Evolutionary conservation across 2,888 invertebrate genomes (phyloP).

Genomic region (Baccha elongata): DNA sequence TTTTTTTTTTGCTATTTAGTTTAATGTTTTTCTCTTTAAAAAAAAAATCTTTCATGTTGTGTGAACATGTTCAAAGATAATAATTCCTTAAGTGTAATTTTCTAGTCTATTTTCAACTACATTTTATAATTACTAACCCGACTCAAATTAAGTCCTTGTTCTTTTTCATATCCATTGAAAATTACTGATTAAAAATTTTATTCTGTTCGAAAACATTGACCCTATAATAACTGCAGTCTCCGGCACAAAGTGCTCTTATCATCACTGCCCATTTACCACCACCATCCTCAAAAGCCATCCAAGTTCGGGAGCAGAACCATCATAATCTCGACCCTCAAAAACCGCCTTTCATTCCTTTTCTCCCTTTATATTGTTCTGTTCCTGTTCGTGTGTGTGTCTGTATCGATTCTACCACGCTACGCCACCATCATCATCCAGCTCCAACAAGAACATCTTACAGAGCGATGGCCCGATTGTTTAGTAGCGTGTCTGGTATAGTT

Average conservation of each 20-base stretch:
- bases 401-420: conserved; percentile 19
- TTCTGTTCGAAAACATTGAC: neutral
- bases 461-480: conserved; percentile 29
- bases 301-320: conserved; percentile 6
- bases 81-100: too few species aligned
- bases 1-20: too few species aligned
- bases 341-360: conserved; percentile 24
- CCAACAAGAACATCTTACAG: conserved; percentile 10
- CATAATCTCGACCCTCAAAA: conserved; percentile 12
- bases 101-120: neutral
- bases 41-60: too few species aligned
- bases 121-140: neutral
- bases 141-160: too few species aligned
- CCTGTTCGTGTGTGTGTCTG: neutral
- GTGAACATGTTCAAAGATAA: too few species aligned
- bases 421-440: neutral
- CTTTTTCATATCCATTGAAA: neutral
- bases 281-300: neutral
- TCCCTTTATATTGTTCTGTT: conserved; percentile 13
- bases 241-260: neutral
- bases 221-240: neutral
- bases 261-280: conserved; percentile 11
- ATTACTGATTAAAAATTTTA: neutral
- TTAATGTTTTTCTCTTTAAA: too few species aligned
- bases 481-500: conserved; percentile 30